Evolutionary conservation across 2,888 invertebrate genomes (phyloP), one percentile per base, ranked within the genome.

Genomic region (Drosophila mayaguana): DNA sequence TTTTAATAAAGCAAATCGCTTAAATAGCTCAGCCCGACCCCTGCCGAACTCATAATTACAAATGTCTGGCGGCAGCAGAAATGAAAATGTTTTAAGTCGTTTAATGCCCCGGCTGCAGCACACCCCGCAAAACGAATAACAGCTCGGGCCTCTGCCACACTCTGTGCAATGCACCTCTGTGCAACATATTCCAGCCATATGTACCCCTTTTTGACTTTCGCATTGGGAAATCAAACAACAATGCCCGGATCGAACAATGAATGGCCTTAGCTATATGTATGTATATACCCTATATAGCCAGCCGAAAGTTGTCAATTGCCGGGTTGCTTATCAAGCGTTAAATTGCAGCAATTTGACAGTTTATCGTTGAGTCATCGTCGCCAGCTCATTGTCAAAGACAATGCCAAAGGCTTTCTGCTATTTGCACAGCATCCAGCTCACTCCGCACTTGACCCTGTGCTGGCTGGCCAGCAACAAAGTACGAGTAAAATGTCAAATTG

Each of bases 331-430:
- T 90, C 78, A 88, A 78, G 84, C 90, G 88, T 91, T 86, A 91
- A 91, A 91, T 90, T 90, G 85, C 86, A 71, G 82, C 89, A 90
- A 90, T 89, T 89, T 90, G 85, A 89, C 90, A 85, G 81, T 85
- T 90, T 90, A 90, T 86, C 90, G 85, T 85, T 16, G 61, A 67
- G 75, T 66, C 82, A 62, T 56, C 70, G 71, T 70, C 42, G 48
- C 65, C 43, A 51, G 14, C 66, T 46, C 50, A 60, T 61, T 55
- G 61, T 55, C 70, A 63, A 62, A 76, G 64, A 77, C 76, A 80
- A 71, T 80, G 64, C 43, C 40, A 28, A 34, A 51, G 80, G 64
- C 55, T 42, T 40, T 36, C 36, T 12, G 56, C 51, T 60, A 78
- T 80, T 77, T 80, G 77, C 80, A 76, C 61, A 66, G 55, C 46